Percentiles rank a stretch among this genome's conserved stretches.
These are phyloP conservation scores for Hyaena hyaena DNA, from an alignment of 2,113 vertebrate genomes.

Conservation along the genomic window DNA sequence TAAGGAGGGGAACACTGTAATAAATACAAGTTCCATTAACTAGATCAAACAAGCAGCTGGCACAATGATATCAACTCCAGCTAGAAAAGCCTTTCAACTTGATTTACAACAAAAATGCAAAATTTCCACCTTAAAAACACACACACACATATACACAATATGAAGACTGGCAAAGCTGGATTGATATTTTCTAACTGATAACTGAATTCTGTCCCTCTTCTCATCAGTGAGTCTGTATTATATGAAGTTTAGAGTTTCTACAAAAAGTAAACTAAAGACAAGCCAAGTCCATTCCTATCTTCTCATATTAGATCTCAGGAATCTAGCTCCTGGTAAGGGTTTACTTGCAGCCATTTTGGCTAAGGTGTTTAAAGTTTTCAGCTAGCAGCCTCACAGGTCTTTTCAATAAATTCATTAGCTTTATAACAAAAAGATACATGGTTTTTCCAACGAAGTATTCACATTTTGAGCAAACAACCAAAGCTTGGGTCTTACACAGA, in stretches of 20 bases:
- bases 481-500: background rate
- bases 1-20: background rate
- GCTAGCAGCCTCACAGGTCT: background rate
- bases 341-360: background rate
- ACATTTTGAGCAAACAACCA: background rate
- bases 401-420: conserved; percentile 38
- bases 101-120: background rate
- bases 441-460: background rate
- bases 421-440: background rate
- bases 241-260: conserved; percentile 42
- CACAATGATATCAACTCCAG: conserved; percentile 8
- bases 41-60: conserved; percentile 51
- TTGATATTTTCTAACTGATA: background rate
- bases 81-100: conserved; percentile 4
- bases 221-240: background rate
- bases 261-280: conserved; percentile 43
- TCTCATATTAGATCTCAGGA: background rate
- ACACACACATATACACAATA: background rate
- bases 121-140: background rate
- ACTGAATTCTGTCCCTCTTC: background rate
- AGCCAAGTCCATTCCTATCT: background rate
- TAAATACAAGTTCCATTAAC: conserved; percentile 30
- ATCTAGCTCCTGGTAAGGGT: conserved; percentile 8
- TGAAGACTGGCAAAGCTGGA: background rate
- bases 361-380: conserved; percentile 10